These are phyloP conservation scores for Tichodroma muraria DNA, from an alignment of 2,113 vertebrate genomes.

Conservation along the genomic window DNA sequence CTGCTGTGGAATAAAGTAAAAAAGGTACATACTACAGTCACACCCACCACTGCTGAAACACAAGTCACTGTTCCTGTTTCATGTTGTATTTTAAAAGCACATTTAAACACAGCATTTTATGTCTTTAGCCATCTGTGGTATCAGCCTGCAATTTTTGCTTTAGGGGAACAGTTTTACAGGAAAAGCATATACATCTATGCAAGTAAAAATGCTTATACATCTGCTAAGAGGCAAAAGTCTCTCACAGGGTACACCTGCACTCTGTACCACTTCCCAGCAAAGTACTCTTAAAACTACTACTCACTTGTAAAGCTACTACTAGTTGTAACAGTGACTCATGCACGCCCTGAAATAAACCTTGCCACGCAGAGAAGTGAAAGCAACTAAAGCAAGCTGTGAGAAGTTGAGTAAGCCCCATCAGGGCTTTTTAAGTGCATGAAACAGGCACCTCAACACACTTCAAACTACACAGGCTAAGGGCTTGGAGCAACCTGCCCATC, in stretches of 20 bases:
- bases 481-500: neutral
- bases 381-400: neutral
- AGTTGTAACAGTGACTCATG: neutral
- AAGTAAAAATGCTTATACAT: neutral
- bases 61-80: neutral
- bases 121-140: neutral
- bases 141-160: neutral
- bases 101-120: neutral
- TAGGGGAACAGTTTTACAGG: neutral
- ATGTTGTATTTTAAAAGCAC: neutral
- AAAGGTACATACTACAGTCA: neutral
- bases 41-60: neutral
- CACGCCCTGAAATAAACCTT: neutral
- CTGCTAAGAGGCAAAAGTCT: neutral
- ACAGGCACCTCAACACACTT: fast-evolving
- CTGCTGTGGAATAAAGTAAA: neutral
- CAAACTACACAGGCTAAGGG: neutral
- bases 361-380: fast-evolving
- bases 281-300: neutral
- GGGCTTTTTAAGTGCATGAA: neutral
- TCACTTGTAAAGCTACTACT: neutral
- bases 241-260: fast-evolving
- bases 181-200: neutral
- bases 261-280: neutral
- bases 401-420: neutral